Percentiles rank a stretch among this genome's conserved stretches.
Conservation (phyloP, 2,797 vertebrate species). For the Pseudotriccus pelzelni region DNA sequence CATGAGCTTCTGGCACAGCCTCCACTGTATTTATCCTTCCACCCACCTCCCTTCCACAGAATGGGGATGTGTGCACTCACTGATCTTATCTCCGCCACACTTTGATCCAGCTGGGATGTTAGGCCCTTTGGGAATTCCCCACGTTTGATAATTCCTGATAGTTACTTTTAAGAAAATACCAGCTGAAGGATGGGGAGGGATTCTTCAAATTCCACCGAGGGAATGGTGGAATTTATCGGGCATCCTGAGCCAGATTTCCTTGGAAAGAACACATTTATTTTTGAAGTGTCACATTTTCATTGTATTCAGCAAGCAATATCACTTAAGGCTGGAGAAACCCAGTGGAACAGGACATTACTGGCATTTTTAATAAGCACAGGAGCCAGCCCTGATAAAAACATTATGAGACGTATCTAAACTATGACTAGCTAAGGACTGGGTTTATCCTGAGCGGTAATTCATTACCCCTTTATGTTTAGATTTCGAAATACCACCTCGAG, state of each 20-base stretch:
- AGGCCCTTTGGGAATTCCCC: constrained; percentile 46
- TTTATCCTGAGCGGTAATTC: constrained; percentile 36
- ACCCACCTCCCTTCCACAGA: constrained; percentile 54
- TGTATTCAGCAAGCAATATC: constrained; percentile 7
- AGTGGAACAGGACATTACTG: constrained; percentile 33
- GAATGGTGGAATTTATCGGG: constrained; percentile 51
- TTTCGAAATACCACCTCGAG: constrained; percentile 11
- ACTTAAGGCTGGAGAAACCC: background rate
- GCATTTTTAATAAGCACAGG: constrained; percentile 38
- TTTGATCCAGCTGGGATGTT: constrained; percentile 69
- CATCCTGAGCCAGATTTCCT: constrained; percentile 15
- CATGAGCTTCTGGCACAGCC: constrained; percentile 18
- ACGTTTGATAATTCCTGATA: constrained; percentile 42
- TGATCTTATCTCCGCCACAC: constrained; percentile 60
- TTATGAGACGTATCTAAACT: background rate
- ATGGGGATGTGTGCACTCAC: constrained; percentile 62
- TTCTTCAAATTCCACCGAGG: constrained; percentile 59
- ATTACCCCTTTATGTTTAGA: constrained; percentile 33
- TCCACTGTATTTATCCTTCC: constrained; percentile 45
- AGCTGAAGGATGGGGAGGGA: constrained; percentile 60
- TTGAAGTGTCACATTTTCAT: constrained; percentile 51
- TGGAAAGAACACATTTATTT: constrained; percentile 62
- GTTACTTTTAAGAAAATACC: constrained; percentile 68
- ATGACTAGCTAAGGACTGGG: background rate
- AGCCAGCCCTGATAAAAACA: constrained; percentile 24